Percentiles rank a stretch among this genome's conserved stretches.
phyloP scores from a whole-genome alignment of 2,888 invertebrate genomes.

The Melolontha melolontha region DNA sequence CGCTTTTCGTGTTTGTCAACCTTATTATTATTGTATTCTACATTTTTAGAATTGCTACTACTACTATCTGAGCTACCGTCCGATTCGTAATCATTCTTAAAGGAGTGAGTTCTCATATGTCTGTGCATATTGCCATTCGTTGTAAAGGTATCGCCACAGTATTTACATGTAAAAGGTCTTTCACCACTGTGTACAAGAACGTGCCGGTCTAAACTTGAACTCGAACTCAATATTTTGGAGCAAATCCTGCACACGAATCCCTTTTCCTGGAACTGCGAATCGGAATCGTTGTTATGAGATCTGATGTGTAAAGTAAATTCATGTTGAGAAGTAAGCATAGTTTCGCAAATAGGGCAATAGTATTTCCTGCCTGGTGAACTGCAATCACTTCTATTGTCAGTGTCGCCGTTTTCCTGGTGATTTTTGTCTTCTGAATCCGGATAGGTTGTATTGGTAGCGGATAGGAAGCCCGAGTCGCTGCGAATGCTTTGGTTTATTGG shows the following conservation, averaged over 20 bases:
- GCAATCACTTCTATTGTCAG: constrained; percentile 71
- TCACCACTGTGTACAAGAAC: constrained; percentile 85
- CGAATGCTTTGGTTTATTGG: constrained; percentile 50
- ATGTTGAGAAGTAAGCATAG: constrained; percentile 72
- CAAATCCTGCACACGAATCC: constrained; percentile 75
- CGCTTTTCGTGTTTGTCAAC: constrained; percentile 60
- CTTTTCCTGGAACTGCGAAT: constrained; percentile 63
- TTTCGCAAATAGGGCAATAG: constrained; percentile 76
- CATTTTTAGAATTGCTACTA: constrained; percentile 61
- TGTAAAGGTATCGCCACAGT: constrained; percentile 84
- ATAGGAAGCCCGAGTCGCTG: constrained; percentile 63
- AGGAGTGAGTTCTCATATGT: constrained; percentile 80
- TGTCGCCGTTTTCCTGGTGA: constrained; percentile 64
- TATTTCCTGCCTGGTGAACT: constrained; percentile 65
- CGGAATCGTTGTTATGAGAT: constrained; percentile 69
- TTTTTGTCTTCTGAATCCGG: constrained; percentile 47
- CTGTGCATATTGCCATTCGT: constrained; percentile 90
- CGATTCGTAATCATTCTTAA: constrained; percentile 71
- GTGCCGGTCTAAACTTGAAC: constrained; percentile 83
- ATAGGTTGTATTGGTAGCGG: constrained; percentile 55
- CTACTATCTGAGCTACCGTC: constrained; percentile 69
- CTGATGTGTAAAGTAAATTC: constrained; percentile 79
- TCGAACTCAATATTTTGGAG: constrained; percentile 79
- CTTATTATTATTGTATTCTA: constrained; percentile 64
- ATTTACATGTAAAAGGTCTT: constrained; percentile 82